These are phyloP conservation scores for Torymus aiolomorphi DNA, from an alignment of 2,888 invertebrate genomes.

Conservation along the genomic window DNA sequence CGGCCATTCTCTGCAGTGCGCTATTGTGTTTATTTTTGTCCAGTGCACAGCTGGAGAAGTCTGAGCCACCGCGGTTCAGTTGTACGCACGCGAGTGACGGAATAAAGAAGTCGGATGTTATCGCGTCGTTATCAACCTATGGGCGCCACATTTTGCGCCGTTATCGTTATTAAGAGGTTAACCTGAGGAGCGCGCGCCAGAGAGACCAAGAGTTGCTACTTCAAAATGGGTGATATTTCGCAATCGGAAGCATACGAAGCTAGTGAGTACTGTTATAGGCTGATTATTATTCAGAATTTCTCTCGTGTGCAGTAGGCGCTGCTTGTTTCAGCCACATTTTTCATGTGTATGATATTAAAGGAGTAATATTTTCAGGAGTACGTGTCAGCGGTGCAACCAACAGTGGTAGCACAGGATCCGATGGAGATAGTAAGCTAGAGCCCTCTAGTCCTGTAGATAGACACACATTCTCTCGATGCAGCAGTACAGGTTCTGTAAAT, in stretches of 20 bases:
- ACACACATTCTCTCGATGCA: constrained; percentile 83
- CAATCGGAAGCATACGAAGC: constrained; percentile 50
- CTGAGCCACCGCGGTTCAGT: not conserved
- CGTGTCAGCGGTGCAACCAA: constrained; percentile 26
- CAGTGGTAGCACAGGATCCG: constrained; percentile 65
- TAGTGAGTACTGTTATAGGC: constrained; percentile 25
- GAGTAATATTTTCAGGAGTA: constrained; percentile 35
- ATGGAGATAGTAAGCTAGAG: constrained; percentile 77
- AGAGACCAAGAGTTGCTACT: not conserved
- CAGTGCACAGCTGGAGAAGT: constrained; percentile 10
- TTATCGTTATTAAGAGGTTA: constrained; percentile 40
- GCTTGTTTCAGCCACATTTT: too few species aligned
- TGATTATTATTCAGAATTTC: too few species aligned
- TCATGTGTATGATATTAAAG: not conserved
- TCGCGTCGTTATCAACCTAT: constrained; percentile 60
- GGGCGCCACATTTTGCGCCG: constrained; percentile 52
- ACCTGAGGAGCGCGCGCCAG: constrained; percentile 8
- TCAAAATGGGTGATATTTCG: constrained; percentile 52
- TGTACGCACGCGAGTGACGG: constrained; percentile 36
- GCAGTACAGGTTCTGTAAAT: constrained; percentile 86
- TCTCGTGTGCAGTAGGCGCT: too few species aligned
- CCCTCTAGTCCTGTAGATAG: constrained; percentile 80
- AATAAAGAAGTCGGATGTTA: constrained; percentile 49
- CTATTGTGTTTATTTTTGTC: constrained; percentile 32
- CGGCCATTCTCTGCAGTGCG: not conserved